Evolutionary conservation across 2,113 vertebrate genomes (phyloP).

Genomic region (Hucho hucho): DNA sequence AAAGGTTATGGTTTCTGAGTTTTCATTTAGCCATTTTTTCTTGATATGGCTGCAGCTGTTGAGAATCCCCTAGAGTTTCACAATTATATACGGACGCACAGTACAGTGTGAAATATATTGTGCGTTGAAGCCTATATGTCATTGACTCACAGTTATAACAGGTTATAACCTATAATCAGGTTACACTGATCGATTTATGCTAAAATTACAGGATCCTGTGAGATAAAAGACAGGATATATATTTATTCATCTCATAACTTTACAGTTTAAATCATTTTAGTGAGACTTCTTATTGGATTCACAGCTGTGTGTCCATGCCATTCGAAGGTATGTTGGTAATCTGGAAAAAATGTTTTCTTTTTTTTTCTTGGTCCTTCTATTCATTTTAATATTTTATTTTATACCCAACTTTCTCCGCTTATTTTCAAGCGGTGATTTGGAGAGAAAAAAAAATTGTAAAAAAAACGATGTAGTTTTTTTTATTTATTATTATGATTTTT

Average conservation of each 20-base stretch:
- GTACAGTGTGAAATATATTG: background rate
- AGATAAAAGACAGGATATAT: background rate
- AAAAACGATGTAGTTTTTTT: slow-evolving; percentile 40
- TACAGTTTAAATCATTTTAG: background rate
- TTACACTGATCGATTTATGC: background rate
- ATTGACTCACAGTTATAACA: background rate
- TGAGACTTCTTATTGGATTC: slow-evolving; percentile 24
- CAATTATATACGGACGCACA: background rate
- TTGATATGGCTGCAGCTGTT: slow-evolving; percentile 37
- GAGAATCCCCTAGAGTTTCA: slow-evolving; percentile 14
- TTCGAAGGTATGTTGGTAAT: slow-evolving; percentile 44
- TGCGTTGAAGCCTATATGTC: background rate
- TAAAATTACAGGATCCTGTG: background rate
- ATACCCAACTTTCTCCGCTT: slow-evolving; percentile 50
- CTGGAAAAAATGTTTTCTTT: slow-evolving; percentile 15
- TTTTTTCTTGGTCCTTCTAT: slow-evolving; percentile 16
- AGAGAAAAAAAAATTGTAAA: slow-evolving; percentile 26
- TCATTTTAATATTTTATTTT: slow-evolving; percentile 26
- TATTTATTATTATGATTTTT: slow-evolving; percentile 25
- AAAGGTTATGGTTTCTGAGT: slow-evolving; percentile 12
- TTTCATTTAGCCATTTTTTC: slow-evolving; percentile 33
- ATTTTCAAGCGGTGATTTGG: slow-evolving; percentile 58
- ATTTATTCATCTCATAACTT: background rate
- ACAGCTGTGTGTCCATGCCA: slow-evolving; percentile 42
- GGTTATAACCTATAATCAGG: no score